Conservation (phyloP, 2,113 vertebrate genomes). For the Coryphaenoides rupestris region DNA sequence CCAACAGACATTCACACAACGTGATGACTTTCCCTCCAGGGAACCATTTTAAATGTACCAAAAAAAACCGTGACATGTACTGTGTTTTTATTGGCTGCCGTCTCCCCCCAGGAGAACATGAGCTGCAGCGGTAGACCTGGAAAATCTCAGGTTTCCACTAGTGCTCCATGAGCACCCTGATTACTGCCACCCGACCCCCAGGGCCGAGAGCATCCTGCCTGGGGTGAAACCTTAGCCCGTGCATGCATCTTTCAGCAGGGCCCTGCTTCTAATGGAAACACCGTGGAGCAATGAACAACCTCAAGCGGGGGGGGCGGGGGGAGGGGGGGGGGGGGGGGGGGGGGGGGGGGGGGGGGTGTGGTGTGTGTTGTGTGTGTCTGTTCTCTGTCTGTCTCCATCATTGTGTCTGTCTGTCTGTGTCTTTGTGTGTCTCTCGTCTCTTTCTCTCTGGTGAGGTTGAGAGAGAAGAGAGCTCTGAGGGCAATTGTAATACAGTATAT, state of each 20-base stretch:
- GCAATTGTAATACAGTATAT: too few species aligned
- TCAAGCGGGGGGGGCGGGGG: too few species aligned
- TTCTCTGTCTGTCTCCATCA: background rate
- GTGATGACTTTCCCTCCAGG: too few species aligned
- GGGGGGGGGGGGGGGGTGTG: too few species aligned
- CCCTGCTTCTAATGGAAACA: slow-evolving; percentile 11
- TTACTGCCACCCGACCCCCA: background rate
- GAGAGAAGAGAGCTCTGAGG: too few species aligned
- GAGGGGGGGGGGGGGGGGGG: too few species aligned
- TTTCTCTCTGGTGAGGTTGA: too few species aligned
- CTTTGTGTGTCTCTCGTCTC: too few species aligned
- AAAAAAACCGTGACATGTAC: background rate
- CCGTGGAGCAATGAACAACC: slow-evolving; percentile 2
- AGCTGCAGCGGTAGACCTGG: too few species aligned
- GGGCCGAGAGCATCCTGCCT: background rate
- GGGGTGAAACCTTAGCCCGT: too few species aligned
- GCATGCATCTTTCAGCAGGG: slow-evolving; percentile 12
- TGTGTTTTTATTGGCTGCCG: background rate
- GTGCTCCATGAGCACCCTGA: background rate
- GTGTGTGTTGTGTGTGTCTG: slow-evolving; percentile 5
- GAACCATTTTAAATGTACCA: too few species aligned
- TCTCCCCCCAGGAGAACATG: background rate
- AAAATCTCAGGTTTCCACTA: slow-evolving; percentile 26
- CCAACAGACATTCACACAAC: too few species aligned
- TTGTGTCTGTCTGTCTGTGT: background rate